phyloP scores from a whole-genome alignment of 1,140 invertebrate genomes.

The Zaprionus vittiger region DNA sequence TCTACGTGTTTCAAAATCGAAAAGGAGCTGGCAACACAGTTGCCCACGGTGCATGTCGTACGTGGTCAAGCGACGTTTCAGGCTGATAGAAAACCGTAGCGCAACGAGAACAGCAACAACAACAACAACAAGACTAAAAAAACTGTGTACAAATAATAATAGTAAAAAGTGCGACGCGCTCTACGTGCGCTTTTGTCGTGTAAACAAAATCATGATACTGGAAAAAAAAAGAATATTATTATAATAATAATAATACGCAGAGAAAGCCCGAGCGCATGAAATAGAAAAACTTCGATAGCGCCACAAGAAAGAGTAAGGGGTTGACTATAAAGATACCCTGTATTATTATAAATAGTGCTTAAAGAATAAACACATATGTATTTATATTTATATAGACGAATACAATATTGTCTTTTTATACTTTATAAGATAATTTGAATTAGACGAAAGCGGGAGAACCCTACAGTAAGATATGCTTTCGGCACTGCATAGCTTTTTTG shows the following conservation, averaged over 20 bases:
- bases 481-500: too few relatives aligned
- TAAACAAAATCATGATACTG: constrained; percentile 78
- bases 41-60: constrained; percentile 48
- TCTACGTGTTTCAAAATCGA: constrained; percentile 64
- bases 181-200: constrained; percentile 77
- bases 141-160: constrained; percentile 62
- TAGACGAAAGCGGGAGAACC: too few relatives aligned
- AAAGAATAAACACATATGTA: too few relatives aligned
- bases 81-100: constrained; percentile 65
- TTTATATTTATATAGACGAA: too few relatives aligned
- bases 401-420: too few relatives aligned
- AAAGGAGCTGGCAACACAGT: constrained; percentile 16
- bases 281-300: constrained; percentile 43
- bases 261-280: constrained; percentile 65
- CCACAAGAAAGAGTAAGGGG: neutral
- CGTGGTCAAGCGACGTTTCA: constrained; percentile 70
- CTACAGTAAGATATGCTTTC: too few relatives aligned
- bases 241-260: constrained; percentile 48
- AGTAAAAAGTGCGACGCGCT: constrained; percentile 63
- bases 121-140: constrained; percentile 21
- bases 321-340: neutral
- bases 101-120: constrained; percentile 27
- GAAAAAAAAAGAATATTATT: constrained; percentile 24
- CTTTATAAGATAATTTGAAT: too few relatives aligned
- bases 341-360: too few relatives aligned